Percentiles rank a stretch among this genome's conserved stretches.
These are phyloP conservation scores for Esox lucius DNA, from an alignment of 2,797 vertebrate genomes.

Conservation along the genomic window DNA sequence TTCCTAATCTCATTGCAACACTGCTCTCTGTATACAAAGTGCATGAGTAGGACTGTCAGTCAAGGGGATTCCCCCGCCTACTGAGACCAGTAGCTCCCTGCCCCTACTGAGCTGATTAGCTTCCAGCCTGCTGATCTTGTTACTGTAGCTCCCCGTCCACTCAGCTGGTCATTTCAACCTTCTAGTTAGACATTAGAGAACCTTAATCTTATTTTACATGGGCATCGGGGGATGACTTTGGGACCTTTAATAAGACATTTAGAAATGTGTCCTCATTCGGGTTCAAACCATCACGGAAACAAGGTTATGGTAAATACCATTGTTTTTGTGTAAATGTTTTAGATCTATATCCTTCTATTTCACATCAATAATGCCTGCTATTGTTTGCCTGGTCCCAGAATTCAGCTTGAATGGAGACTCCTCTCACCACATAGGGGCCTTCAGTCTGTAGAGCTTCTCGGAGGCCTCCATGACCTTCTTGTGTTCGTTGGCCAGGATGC, in stretches of 20 bases:
- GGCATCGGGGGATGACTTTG: not conserved
- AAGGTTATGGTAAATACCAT: not conserved
- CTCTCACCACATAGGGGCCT: slow-evolving; percentile 85
- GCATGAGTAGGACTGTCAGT: not conserved
- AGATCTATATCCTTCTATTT: not conserved
- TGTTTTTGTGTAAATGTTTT: not conserved
- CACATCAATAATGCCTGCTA: not conserved
- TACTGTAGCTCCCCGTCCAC: not conserved
- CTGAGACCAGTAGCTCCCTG: not conserved
- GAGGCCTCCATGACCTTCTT: slow-evolving; percentile 85
- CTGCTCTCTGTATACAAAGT: not conserved
- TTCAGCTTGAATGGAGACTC: not conserved
- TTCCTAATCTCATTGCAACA: not conserved
- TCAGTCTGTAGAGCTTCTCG: slow-evolving; percentile 87
- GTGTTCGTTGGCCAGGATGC: slow-evolving; percentile 82
- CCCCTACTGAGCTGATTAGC: not conserved
- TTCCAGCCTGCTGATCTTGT: too few species aligned
- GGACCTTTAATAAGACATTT: not conserved
- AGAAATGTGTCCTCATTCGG: not conserved
- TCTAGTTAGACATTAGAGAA: not conserved
- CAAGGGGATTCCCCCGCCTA: not conserved
- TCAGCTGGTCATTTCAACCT: not conserved
- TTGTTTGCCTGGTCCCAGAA: not conserved
- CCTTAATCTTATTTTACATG: too few species aligned
- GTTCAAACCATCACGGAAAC: not conserved